These are phyloP conservation scores for Dermolepida albohirtum DNA, from an alignment of 2,888 invertebrate genomes.

Conservation along the genomic window DNA sequence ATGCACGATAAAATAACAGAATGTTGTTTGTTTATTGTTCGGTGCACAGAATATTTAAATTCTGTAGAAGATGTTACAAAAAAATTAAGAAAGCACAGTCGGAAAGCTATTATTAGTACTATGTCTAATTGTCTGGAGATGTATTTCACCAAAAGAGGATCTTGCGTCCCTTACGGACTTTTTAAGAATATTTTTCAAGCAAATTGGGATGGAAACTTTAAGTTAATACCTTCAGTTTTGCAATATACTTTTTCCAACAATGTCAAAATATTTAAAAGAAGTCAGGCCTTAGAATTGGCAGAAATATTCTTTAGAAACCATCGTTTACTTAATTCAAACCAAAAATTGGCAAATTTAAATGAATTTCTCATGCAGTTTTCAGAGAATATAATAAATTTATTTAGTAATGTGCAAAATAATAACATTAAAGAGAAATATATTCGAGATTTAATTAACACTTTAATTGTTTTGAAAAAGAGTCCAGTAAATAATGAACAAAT, in stretches of 20 bases:
- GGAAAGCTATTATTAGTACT: constrained; percentile 65
- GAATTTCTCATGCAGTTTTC: constrained; percentile 68
- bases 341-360: constrained; percentile 58
- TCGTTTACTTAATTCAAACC: constrained; percentile 64
- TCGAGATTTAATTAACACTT: constrained; percentile 67
- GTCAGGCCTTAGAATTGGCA: constrained; percentile 76
- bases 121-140: constrained; percentile 69
- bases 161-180: constrained; percentile 73
- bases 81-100: constrained; percentile 58
- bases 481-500: constrained; percentile 58
- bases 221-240: constrained; percentile 70
- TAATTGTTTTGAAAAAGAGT: constrained; percentile 67
- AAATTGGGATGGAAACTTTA: constrained; percentile 75
- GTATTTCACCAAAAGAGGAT: constrained; percentile 75
- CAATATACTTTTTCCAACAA: constrained; percentile 71
- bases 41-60: constrained; percentile 70
- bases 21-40: constrained; percentile 74
- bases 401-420: constrained; percentile 62
- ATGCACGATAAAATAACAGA: constrained; percentile 74
- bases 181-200: constrained; percentile 75
- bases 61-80: constrained; percentile 62
- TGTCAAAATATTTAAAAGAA: constrained; percentile 74
- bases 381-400: constrained; percentile 62
- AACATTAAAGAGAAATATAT: constrained; percentile 72
- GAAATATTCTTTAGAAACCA: constrained; percentile 74